A percentile compares a stretch with the other conserved stretches of the same genome.
These are phyloP conservation scores for Craterocephalus amniculus DNA, from an alignment of 2,797 vertebrate species.

Conservation along the genomic window DNA sequence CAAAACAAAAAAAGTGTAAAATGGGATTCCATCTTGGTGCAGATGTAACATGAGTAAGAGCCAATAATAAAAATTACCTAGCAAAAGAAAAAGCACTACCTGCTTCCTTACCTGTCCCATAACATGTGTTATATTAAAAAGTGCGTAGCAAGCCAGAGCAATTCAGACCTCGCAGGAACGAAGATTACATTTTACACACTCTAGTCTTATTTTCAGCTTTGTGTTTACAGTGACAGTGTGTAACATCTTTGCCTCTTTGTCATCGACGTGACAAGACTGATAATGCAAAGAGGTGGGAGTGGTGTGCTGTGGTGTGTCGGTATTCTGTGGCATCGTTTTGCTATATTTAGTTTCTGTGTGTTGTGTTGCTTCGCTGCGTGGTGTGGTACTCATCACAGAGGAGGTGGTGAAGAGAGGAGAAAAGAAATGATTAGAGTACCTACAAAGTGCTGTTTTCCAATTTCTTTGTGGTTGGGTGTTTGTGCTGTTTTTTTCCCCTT, in stretches of 20 bases:
- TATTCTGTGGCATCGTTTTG: slow-evolving; percentile 19
- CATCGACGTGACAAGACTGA: slow-evolving; percentile 26
- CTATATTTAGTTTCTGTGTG: slow-evolving; percentile 56
- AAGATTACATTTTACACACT: slow-evolving; percentile 13
- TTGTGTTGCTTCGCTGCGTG: slow-evolving; percentile 37
- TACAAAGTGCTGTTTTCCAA: neutral
- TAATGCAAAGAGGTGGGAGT: slow-evolving; percentile 43
- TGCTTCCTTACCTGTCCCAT: slow-evolving; percentile 15
- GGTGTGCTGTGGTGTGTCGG: slow-evolving; percentile 7
- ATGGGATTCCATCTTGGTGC: slow-evolving; percentile 46
- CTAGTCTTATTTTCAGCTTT: slow-evolving; percentile 20
- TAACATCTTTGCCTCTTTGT: slow-evolving; percentile 29
- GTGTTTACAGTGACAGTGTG: slow-evolving; percentile 16
- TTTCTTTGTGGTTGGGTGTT: neutral
- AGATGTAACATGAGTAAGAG: slow-evolving; percentile 45
- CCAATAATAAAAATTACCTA: slow-evolving; percentile 29
- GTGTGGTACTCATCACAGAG: slow-evolving; percentile 23
- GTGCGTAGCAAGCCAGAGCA: neutral
- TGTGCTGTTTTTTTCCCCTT: neutral
- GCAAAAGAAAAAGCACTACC: slow-evolving; percentile 8
- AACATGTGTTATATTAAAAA: slow-evolving; percentile 13
- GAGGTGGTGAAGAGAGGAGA: slow-evolving; percentile 5
- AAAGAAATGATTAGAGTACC: slow-evolving; percentile 6
- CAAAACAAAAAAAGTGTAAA: slow-evolving; percentile 31
- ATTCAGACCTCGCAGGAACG: slow-evolving; percentile 2